phyloP scores from a whole-genome alignment of 2,888 invertebrate genomes.

The Teinopalpus imperialis region DNA sequence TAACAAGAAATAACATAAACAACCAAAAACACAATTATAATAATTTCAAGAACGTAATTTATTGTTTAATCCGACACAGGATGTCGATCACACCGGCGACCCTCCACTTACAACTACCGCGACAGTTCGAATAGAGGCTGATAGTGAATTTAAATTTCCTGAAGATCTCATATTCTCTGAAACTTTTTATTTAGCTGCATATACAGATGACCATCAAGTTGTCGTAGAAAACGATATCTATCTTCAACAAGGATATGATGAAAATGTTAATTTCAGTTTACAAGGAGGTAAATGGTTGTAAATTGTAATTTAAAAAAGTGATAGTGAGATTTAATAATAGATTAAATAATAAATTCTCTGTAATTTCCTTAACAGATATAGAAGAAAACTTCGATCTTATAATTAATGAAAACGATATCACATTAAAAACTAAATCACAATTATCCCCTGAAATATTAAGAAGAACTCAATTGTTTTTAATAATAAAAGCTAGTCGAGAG shows the following conservation, averaged over 20 bases:
- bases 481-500: conserved; percentile 55
- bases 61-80: conserved; percentile 42
- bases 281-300: conserved; percentile 52
- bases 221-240: conserved; percentile 46
- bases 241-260: conserved; percentile 57
- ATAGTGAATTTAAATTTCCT: conserved; percentile 60
- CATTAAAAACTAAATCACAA: conserved; percentile 40
- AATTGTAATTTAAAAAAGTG: not conserved
- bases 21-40: no score
- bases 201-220: conserved; percentile 48
- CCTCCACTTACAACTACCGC: conserved; percentile 43
- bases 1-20: no score
- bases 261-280: conserved; percentile 51
- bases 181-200: conserved; percentile 66
- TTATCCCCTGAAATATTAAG: conserved; percentile 41
- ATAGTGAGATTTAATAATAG: no score
- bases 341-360: no score
- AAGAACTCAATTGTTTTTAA: conserved; percentile 47
- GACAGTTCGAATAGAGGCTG: conserved; percentile 55
- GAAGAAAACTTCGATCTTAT: conserved; percentile 42
- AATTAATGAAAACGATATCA: conserved; percentile 39
- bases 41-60: no score
- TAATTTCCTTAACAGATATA: conserved; percentile 44
- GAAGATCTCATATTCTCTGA: conserved; percentile 68
- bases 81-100: conserved; percentile 58